Evolutionary conservation across 2,888 invertebrate genomes (phyloP).

Genomic region (Entomobrya proxima): DNA sequence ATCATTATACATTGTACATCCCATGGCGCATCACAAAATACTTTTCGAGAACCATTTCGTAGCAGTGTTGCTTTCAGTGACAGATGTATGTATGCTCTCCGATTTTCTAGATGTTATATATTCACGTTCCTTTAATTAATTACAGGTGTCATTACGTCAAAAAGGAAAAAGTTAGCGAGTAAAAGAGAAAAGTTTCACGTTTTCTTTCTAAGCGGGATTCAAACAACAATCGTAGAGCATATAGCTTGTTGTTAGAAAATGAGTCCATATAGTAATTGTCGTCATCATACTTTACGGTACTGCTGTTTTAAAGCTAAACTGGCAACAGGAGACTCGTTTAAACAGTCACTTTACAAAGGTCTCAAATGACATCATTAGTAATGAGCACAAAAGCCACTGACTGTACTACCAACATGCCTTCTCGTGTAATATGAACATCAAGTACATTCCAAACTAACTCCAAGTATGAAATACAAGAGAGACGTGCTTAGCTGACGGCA

Average conservation of each 20-base stretch:
- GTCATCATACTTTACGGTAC: background rate
- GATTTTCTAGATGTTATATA: slow-evolving; percentile 35
- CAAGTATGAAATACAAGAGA: too few species aligned
- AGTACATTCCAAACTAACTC: too few species aligned
- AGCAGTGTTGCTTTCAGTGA: slow-evolving; percentile 5
- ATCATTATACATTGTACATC: background rate
- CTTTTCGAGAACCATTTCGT: too few species aligned
- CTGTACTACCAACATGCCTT: background rate
- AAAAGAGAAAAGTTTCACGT: background rate
- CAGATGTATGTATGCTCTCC: too few species aligned
- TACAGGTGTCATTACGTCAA: slow-evolving; percentile 62
- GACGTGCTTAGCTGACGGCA: too few species aligned
- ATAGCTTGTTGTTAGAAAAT: slow-evolving; percentile 21
- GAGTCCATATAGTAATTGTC: background rate
- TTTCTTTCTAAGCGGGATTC: background rate
- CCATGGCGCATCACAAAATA: too few species aligned
- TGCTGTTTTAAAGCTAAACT: slow-evolving; percentile 16
- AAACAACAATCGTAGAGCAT: background rate
- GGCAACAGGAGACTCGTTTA: slow-evolving; percentile 55
- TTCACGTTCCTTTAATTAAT: slow-evolving; percentile 54
- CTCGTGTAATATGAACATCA: background rate
- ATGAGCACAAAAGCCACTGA: background rate
- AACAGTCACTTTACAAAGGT: slow-evolving; percentile 36
- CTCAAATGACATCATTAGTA: slow-evolving; percentile 60
- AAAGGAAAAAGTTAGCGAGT: slow-evolving; percentile 25